A percentile compares a stretch with the other conserved stretches of the same genome.
Conservation (phyloP, 2,797 vertebrate genomes). For the Myripristis murdjan region DNA sequence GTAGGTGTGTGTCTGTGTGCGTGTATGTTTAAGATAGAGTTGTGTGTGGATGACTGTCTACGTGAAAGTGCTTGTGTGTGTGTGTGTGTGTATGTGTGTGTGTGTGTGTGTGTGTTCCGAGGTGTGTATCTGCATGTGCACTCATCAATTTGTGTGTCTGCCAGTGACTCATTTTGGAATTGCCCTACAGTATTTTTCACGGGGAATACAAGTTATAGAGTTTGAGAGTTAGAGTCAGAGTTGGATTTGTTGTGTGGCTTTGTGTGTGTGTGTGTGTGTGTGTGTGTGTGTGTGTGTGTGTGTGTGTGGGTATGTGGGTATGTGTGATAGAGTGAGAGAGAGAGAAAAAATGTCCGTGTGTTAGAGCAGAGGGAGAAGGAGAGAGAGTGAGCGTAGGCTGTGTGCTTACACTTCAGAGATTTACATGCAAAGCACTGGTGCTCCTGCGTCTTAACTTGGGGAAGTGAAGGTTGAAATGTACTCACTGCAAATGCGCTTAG, state of each 20-base stretch:
- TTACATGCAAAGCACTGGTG: slow-evolving; percentile 81
- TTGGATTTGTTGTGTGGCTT: slow-evolving; percentile 69
- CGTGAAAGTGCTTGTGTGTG: background rate
- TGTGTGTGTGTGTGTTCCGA: slow-evolving; percentile 24
- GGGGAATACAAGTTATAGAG: slow-evolving; percentile 65
- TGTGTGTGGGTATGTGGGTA: slow-evolving; percentile 33
- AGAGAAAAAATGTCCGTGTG: slow-evolving; percentile 23
- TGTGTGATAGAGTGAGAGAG: slow-evolving; percentile 42
- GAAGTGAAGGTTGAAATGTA: slow-evolving; percentile 84
- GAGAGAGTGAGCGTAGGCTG: slow-evolving; percentile 75
- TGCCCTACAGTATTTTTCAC: slow-evolving; percentile 62
- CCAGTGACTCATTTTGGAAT: slow-evolving; percentile 56
- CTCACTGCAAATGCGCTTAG: slow-evolving; percentile 80
- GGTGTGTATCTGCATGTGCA: slow-evolving; percentile 10
- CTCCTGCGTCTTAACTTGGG: slow-evolving; percentile 79
- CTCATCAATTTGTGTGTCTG: slow-evolving; percentile 30
- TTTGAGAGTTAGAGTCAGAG: slow-evolving; percentile 66
- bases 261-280: slow-evolving; percentile 34
- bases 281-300: slow-evolving; percentile 27
- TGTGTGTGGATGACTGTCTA: background rate
- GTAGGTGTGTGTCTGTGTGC: slow-evolving; percentile 6
- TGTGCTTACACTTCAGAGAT: slow-evolving; percentile 81
- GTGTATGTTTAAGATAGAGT: background rate
- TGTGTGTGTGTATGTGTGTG: slow-evolving; percentile 26
- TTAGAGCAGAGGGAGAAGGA: slow-evolving; percentile 41